Conservation (phyloP, 2,797 vertebrate genomes). For the Amniataba percoides region DNA sequence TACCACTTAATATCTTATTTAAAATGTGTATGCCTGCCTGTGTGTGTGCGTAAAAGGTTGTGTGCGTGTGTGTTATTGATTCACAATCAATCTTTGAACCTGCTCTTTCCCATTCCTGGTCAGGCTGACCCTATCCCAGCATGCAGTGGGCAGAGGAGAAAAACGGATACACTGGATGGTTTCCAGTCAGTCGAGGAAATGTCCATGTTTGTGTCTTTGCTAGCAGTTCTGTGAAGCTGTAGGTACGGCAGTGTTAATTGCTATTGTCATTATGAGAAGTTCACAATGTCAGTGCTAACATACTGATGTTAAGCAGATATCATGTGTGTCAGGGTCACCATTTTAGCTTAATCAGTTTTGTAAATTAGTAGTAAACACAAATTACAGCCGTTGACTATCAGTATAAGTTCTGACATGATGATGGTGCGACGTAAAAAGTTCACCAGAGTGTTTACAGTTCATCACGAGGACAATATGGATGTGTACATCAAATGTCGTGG, state of each 20-base stretch:
- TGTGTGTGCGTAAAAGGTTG: neutral
- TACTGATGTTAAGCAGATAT: neutral
- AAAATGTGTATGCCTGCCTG: neutral
- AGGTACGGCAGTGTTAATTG: too few relatives aligned
- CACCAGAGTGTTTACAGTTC: neutral
- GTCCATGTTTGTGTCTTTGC: neutral
- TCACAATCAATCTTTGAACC: slow-evolving; percentile 10
- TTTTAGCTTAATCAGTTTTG: neutral
- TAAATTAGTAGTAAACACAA: too few relatives aligned
- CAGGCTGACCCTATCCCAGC: neutral
- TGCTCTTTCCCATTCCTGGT: neutral
- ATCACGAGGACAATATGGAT: too few relatives aligned
- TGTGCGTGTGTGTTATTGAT: slow-evolving; percentile 11
- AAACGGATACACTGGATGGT: neutral
- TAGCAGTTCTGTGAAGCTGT: neutral
- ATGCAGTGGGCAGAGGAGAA: neutral
- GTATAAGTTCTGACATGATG: too few relatives aligned
- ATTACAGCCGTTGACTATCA: too few relatives aligned
- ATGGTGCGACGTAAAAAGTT: too few relatives aligned
- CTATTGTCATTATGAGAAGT: too few relatives aligned
- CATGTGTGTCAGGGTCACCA: neutral
- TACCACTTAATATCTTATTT: slow-evolving; percentile 63
- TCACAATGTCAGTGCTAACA: neutral
- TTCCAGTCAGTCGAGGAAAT: neutral
- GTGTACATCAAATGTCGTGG: too few relatives aligned